These are phyloP conservation scores for Loris lydekkerianus DNA, from an alignment of 2,797 vertebrate species.

Conservation along the genomic window DNA sequence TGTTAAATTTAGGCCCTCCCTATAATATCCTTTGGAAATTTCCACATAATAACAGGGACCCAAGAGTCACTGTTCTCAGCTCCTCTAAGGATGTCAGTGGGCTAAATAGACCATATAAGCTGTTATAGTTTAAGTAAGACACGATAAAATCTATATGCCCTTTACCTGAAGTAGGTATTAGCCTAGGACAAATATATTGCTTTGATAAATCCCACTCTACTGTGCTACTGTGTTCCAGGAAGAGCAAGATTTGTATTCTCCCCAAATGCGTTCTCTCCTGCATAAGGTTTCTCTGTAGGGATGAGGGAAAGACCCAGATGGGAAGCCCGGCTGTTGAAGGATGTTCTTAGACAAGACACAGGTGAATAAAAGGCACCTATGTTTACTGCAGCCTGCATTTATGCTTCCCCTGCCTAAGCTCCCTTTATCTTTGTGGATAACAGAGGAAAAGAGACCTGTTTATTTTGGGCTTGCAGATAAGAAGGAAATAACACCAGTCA, in stretches of 20 bases:
- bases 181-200: neutral
- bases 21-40: neutral
- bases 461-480: neutral
- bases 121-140: neutral
- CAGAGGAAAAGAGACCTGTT: neutral
- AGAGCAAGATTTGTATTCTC: neutral
- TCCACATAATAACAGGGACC: neutral
- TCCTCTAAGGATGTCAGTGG: neutral
- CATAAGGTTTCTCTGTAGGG: neutral
- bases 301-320: neutral
- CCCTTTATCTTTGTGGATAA: neutral
- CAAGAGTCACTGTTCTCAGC: neutral
- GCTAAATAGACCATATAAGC: neutral
- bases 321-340: neutral
- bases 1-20: neutral
- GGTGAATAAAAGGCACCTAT: neutral
- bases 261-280: neutral
- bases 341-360: neutral
- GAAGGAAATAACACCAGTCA: neutral
- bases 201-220: neutral
- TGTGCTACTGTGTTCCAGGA: neutral
- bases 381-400: neutral
- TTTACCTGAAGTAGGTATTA: conserved; percentile 1
- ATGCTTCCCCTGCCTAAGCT: neutral
- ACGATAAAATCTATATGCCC: neutral